phyloP scores from a whole-genome alignment of 2,888 invertebrate species.

The Camponotus fellah region DNA sequence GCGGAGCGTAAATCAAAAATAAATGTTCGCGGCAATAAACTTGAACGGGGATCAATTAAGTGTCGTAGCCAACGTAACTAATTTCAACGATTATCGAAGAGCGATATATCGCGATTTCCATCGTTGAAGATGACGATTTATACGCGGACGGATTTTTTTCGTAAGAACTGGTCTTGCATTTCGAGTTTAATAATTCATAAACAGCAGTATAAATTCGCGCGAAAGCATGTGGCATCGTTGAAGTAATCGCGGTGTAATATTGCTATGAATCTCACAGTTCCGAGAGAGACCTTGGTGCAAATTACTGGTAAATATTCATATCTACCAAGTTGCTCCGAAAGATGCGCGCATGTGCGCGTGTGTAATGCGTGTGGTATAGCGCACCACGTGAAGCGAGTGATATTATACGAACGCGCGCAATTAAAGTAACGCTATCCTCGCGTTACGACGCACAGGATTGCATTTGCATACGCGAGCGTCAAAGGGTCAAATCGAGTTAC shows the following conservation, averaged over 20 bases:
- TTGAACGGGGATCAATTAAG: constrained; percentile 14
- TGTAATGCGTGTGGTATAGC: constrained; percentile 16
- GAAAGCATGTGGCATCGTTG: neutral
- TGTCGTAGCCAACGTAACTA: neutral
- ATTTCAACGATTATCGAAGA: neutral
- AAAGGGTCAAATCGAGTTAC: constrained; percentile 70
- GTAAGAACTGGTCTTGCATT: neutral
- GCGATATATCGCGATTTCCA: neutral
- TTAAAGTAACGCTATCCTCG: constrained; percentile 65
- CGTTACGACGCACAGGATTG: constrained; percentile 48
- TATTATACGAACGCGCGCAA: constrained; percentile 52
- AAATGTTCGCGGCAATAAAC: constrained; percentile 35
- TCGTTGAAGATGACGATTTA: neutral
- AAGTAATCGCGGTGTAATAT: neutral
- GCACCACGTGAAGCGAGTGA: constrained; percentile 24
- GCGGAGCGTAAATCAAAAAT: constrained; percentile 40
- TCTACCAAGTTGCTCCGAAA: constrained; percentile 10
- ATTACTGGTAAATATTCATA: constrained; percentile 36
- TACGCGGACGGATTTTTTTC: neutral
- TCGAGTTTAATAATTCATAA: neutral
- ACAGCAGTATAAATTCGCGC: neutral
- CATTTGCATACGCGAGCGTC: constrained; percentile 66
- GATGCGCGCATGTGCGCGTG: neutral
- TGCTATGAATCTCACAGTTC: neutral
- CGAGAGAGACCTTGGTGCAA: neutral